These are phyloP conservation scores for Rhynchotus rufescens DNA, from an alignment of 2,797 vertebrate species.

Conservation along the genomic window DNA sequence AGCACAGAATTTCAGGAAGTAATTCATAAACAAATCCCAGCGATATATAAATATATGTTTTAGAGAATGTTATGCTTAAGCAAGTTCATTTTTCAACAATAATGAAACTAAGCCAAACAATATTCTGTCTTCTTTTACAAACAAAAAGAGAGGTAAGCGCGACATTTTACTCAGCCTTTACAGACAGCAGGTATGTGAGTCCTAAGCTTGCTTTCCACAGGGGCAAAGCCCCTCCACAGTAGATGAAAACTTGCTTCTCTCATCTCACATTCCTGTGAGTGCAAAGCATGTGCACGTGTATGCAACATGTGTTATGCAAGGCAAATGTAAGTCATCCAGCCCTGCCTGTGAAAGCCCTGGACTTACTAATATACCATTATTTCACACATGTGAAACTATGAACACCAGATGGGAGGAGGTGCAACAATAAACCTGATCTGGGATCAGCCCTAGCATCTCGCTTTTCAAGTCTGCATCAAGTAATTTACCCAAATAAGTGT, in stretches of 20 bases:
- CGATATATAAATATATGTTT: neutral
- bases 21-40: neutral
- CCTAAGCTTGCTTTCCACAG: neutral
- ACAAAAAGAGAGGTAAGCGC: neutral
- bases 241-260: constrained; percentile 22
- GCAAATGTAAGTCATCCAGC: neutral
- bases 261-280: neutral
- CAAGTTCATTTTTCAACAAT: neutral
- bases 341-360: neutral
- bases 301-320: neutral
- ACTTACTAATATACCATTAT: neutral
- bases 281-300: neutral
- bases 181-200: neutral
- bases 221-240: constrained; percentile 20
- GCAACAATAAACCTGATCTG: neutral
- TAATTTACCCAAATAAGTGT: neutral
- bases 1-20: neutral
- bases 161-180: neutral
- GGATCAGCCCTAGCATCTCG: neutral
- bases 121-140: neutral
- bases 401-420: neutral
- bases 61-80: neutral
- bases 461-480: neutral
- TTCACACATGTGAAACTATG: neutral
- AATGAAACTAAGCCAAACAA: neutral